Evolutionary conservation across 2,113 vertebrate species (phyloP).

Genomic region (Pollimyrus isidori): DNA sequence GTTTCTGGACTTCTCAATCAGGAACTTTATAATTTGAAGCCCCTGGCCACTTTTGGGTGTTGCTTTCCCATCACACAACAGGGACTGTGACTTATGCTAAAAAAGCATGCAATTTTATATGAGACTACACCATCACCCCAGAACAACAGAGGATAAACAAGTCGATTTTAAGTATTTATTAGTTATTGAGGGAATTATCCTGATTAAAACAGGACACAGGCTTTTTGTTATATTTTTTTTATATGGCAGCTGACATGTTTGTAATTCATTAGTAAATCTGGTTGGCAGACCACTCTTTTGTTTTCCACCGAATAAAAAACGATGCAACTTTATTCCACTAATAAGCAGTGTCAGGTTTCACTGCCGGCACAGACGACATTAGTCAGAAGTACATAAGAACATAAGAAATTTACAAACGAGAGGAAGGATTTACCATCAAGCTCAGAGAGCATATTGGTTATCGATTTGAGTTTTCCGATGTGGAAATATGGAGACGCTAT

Average conservation of each 20-base stretch:
- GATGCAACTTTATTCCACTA: neutral
- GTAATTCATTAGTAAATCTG: neutral
- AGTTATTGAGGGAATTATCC: neutral
- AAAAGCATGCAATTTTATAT: no score
- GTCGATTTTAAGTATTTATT: neutral
- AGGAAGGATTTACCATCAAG: no score
- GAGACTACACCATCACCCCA: no score
- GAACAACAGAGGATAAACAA: neutral
- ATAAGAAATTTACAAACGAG: no score
- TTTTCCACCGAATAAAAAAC: neutral
- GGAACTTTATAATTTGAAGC: no score
- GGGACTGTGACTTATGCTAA: neutral
- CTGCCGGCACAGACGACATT: neutral
- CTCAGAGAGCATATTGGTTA: neutral
- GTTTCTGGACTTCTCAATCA: no score
- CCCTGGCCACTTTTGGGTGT: neutral
- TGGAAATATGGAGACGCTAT: neutral
- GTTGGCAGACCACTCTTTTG: neutral
- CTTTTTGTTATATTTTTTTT: neutral
- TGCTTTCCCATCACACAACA: neutral
- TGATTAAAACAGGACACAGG: neutral
- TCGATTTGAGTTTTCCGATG: neutral
- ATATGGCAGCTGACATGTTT: neutral
- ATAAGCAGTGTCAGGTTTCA: neutral
- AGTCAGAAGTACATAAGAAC: neutral